Evolutionary conservation across 2,113 vertebrate genomes (phyloP), one percentile per base, ranked within the genome.

Genomic region (Semicossyphus pulcher): DNA sequence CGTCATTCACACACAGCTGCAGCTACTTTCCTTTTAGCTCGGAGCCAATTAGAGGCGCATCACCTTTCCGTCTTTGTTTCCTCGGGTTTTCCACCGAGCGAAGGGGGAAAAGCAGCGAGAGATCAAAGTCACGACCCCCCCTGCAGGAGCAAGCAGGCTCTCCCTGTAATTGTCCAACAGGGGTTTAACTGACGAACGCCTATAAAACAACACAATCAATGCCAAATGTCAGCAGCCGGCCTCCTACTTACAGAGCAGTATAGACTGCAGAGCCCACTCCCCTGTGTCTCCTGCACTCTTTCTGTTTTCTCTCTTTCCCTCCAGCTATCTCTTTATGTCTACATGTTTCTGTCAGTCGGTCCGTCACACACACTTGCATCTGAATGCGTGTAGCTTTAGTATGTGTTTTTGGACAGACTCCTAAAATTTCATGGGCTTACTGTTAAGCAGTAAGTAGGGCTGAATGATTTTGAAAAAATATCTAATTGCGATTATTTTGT

Each of bases 31-130:
- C 71, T 74, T 81, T 82, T 52, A 56, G 67, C 84, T 88, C n/a
- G 70, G 67, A 81, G 72, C 78, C 84, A 82, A 73, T 90, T 86
- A 91, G 72, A 51, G 69, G 64, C 42, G 78, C 87, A 83, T 86
- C 86, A 90, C 88, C 82, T 88, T 84, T 89, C 77, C 41, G 65
- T 72, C 71, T 77, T 70, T 82, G 64, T 78, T 69, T 80, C 32
- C 16, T 31, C 36, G 21, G 73, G 71, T 76, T 91, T 88, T 88
- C 57, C 39, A 77, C 76, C 49, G 32, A 85, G 72, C 53, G 21
- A 41, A 54, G 75, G 52, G 80, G 63, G 41, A 52, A 32, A 56
- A 36, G 47, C 52, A 82, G 58, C 57, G 47, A 37, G 34, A 86
- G 76, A 92, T 91, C 83, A 89, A 90, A 93, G 88, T 64, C 58